A percentile compares a stretch with the other conserved stretches of the same genome.
phyloP scores from a whole-genome alignment of 2,113 vertebrate genomes.

The Pyrgilauda ruficollis region DNA sequence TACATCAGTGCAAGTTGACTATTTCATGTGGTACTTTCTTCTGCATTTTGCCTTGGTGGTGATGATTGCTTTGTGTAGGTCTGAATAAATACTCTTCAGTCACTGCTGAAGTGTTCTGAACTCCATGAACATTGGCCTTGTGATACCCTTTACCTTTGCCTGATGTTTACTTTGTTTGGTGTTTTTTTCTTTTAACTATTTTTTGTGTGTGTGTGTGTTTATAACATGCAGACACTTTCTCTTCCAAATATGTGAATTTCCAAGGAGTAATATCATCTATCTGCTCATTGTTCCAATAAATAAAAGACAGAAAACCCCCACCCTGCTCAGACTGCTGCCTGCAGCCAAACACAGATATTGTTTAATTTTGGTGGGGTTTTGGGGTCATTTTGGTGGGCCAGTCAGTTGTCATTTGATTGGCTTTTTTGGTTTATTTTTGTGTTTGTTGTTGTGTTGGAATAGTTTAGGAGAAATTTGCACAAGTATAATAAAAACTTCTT shows the following conservation, averaged over 20 bases:
- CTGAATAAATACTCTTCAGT: not conserved
- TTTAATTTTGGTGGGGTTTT: not conserved
- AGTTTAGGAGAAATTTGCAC: not conserved
- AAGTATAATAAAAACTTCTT: not conserved
- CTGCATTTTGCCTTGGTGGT: not conserved
- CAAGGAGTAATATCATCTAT: not conserved
- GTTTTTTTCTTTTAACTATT: fast-evolving
- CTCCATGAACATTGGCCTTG: not conserved
- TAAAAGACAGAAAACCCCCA: not conserved
- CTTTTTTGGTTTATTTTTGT: not conserved
- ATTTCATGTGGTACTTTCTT: not conserved
- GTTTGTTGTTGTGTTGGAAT: not conserved
- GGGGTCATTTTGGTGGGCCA: not conserved
- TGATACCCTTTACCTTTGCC: not conserved
- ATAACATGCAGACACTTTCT: not conserved
- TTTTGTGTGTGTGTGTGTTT: not conserved
- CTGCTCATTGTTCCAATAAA: not conserved
- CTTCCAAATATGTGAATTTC: not conserved
- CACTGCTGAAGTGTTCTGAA: not conserved
- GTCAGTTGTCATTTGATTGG: not conserved
- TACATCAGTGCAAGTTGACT: not conserved
- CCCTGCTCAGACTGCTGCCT: not conserved
- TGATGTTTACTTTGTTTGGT: not conserved
- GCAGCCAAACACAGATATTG: not conserved
- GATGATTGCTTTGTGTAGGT: not conserved